These are phyloP conservation scores for Istiophorus platypterus DNA, from an alignment of 2,113 vertebrate species.

Conservation along the genomic window DNA sequence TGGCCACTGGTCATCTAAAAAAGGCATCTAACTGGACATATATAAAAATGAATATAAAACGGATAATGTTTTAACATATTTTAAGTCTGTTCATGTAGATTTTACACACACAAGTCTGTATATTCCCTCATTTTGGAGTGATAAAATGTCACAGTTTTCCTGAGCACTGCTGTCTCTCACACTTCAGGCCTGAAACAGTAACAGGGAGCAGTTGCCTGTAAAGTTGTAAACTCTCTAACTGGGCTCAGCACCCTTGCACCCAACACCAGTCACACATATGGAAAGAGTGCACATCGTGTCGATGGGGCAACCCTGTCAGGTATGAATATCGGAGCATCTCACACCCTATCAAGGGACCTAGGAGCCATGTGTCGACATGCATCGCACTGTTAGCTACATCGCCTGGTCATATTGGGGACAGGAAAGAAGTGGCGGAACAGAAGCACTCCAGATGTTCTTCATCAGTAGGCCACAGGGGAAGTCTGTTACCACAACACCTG, in stretches of 20 bases:
- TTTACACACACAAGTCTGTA: neutral
- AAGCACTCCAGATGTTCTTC: constrained; percentile 87
- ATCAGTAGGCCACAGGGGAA: constrained; percentile 86
- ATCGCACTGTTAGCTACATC: constrained; percentile 85
- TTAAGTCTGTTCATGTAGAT: neutral
- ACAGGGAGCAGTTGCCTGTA: constrained; percentile 31
- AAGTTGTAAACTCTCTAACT: constrained; percentile 44
- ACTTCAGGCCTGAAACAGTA: constrained; percentile 36
- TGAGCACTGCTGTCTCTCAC: neutral
- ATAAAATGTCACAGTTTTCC: neutral
- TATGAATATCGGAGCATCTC: constrained; percentile 76
- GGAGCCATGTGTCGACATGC: constrained; percentile 85
- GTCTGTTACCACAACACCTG: constrained; percentile 84
- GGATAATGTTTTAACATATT: neutral
- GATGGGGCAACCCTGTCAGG: constrained; percentile 73
- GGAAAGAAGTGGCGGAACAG: constrained; percentile 85
- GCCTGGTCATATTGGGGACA: constrained; percentile 86
- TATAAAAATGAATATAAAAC: neutral
- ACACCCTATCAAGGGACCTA: constrained; percentile 79
- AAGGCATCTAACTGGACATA: neutral
- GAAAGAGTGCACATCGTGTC: constrained; percentile 70
- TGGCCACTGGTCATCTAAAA: neutral
- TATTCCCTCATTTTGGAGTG: neutral
- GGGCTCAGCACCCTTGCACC: constrained; percentile 59
- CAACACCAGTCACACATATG: constrained; percentile 76